Conservation (phyloP, 2,888 invertebrate species). For the Agrypnus murinus region DNA sequence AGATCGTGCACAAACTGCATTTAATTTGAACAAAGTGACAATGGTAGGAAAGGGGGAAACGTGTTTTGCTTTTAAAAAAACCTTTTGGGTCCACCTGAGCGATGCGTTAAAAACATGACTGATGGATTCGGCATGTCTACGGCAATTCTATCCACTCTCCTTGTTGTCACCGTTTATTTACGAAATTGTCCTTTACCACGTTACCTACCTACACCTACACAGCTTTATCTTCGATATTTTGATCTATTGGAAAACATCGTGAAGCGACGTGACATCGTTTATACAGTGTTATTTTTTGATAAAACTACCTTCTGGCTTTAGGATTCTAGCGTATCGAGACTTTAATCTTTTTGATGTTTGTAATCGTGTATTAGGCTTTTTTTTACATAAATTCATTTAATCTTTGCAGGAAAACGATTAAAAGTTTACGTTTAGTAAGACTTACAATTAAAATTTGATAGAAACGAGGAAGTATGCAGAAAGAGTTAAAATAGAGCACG, state of each 20-base stretch:
- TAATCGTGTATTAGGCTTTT: no score
- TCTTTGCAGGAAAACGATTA: no score
- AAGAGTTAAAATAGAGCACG: conserved; percentile 32
- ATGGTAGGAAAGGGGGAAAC: conserved; percentile 49
- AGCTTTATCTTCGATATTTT: conserved; percentile 15
- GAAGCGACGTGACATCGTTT: conserved; percentile 17
- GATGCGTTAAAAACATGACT: conserved; percentile 32
- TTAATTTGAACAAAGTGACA: conserved; percentile 51
- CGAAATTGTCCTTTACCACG: conserved; percentile 16
- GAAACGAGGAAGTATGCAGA: conserved; percentile 16
- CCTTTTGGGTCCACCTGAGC: conserved; percentile 9
- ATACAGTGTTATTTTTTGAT: neutral
- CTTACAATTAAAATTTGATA: neutral
- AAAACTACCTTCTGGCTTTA: neutral
- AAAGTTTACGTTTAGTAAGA: no score
- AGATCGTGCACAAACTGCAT: conserved; percentile 53
- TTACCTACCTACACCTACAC: conserved; percentile 13
- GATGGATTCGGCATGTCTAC: conserved; percentile 32
- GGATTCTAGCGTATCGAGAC: no score
- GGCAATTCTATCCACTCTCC: conserved; percentile 24
- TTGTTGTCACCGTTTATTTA: conserved; percentile 27
- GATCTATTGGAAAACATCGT: conserved; percentile 22
- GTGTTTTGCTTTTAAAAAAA: conserved; percentile 49
- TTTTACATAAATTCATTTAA: no score
- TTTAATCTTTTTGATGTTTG: no score